phyloP scores from a whole-genome alignment of 2,113 vertebrate species.

The Morphnarchus princeps region DNA sequence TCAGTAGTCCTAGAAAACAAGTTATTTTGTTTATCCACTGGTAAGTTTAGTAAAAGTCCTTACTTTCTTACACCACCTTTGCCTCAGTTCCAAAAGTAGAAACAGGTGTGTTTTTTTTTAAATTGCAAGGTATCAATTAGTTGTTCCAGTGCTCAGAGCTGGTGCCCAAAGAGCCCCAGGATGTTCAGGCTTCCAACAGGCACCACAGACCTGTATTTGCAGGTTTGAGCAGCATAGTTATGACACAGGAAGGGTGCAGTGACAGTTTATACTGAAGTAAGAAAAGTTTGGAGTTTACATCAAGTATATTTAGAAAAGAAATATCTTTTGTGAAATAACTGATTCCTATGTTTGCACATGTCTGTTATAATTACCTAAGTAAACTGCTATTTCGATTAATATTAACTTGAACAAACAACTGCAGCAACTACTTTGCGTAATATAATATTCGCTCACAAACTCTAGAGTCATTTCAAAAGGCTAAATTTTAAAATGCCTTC shows the following conservation, averaged over 20 bases:
- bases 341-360: neutral
- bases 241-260: neutral
- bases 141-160: neutral
- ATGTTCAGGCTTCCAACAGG: neutral
- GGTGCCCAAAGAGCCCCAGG: neutral
- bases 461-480: neutral
- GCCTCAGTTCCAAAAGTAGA: neutral
- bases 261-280: neutral
- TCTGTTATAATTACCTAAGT: neutral
- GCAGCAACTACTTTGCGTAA: neutral
- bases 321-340: constrained; percentile 4
- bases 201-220: neutral
- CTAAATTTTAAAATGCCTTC: neutral
- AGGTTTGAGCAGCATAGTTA: rapidly evolving
- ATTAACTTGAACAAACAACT: constrained; percentile 37
- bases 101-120: neutral
- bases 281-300: neutral
- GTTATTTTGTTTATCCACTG: neutral
- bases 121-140: neutral
- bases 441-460: neutral
- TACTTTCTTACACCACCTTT: neutral
- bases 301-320: neutral
- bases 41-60: neutral
- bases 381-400: neutral
- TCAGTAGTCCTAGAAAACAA: neutral